Evolutionary conservation across 2,888 invertebrate genomes (phyloP).

Genomic region (Plemyria rubiginata): DNA sequence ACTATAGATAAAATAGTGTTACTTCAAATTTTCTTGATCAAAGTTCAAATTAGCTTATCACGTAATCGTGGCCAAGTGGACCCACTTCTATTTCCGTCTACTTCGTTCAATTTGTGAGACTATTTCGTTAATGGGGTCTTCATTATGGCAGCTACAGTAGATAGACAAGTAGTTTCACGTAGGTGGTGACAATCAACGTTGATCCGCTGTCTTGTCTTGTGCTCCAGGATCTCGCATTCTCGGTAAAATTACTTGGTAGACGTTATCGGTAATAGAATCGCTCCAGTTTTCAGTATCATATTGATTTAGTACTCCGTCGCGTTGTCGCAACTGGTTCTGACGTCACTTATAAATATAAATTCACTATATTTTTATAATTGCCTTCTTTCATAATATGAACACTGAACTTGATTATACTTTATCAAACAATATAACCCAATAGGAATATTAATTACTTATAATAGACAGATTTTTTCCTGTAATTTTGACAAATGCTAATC

Average conservation of each 20-base stretch:
- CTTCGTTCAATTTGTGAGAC: slow-evolving; percentile 36
- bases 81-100: slow-evolving; percentile 27
- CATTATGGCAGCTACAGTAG: slow-evolving; percentile 28
- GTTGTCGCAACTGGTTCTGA: neutral
- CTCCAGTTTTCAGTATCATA: slow-evolving; percentile 28
- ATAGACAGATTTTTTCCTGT: no score
- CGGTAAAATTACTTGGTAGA: slow-evolving; percentile 11
- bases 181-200: slow-evolving; percentile 40
- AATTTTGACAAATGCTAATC: neutral
- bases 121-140: slow-evolving; percentile 35
- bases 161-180: slow-evolving; percentile 28
- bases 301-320: slow-evolving; percentile 12
- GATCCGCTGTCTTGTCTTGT: slow-evolving; percentile 37
- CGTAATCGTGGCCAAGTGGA: slow-evolving; percentile 21
- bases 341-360: neutral
- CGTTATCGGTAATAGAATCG: slow-evolving; percentile 31
- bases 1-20: slow-evolving; percentile 10
- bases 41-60: slow-evolving; percentile 15
- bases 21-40: no score
- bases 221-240: slow-evolving; percentile 31
- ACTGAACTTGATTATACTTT: no score
- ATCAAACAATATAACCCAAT: no score
- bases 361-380: no score
- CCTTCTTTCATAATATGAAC: no score
- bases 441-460: no score